Base-by-base conservation (phyloP, 23 tunicate genomes). In the Corella eumyota region DNA sequence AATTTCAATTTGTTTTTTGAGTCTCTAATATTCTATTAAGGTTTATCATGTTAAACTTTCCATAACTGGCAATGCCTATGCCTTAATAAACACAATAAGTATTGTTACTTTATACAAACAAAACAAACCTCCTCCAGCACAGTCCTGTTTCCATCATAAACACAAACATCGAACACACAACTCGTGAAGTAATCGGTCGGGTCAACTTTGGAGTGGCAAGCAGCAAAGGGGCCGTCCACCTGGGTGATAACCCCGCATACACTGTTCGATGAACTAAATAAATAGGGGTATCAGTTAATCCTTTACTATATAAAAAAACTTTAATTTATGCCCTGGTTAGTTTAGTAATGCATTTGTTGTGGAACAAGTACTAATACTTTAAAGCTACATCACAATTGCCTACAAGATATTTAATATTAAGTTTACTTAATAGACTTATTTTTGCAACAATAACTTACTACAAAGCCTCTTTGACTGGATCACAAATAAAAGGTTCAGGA, bases 101-200 rank as follows among this genome's bases (percentile, higher is more conserved):
- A n/a, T n/a, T n/a, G n/a, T n/a, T n/a, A n/a, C n/a, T n/a, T n/a
- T n/a, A n/a, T n/a, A n/a, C n/a, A n/a, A n/a, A n/a, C n/a, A n/a
- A n/a, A n/a, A n/a, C n/a, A n/a, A n/a, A 76, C 83, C 60, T 76
- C 74, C 58, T 55, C 59, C 30, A 76, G 51, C 1, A 67, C 62
- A 28, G 44, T 36, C 11, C 56, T 72, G 50, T 76, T 71, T 27
- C 83, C 83, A 24, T 67, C 30, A 32, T 60, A 55, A 0, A 36
- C 83, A 35, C 83, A 76, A 50, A 76, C 47, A 67, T 76, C 83
- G 29, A 67, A 76, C 6, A 76, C 62, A 58, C 83, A 76, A 60
- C 59, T 58, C 36, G 57, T 22, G 49, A 56, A 76, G 27, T 66
- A 46, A 11, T 57, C 62, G 3, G 59, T 58, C 4, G 71, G 59